phyloP scores from a whole-genome alignment of 2,888 invertebrate species.

The Myopa tessellatipennis region DNA sequence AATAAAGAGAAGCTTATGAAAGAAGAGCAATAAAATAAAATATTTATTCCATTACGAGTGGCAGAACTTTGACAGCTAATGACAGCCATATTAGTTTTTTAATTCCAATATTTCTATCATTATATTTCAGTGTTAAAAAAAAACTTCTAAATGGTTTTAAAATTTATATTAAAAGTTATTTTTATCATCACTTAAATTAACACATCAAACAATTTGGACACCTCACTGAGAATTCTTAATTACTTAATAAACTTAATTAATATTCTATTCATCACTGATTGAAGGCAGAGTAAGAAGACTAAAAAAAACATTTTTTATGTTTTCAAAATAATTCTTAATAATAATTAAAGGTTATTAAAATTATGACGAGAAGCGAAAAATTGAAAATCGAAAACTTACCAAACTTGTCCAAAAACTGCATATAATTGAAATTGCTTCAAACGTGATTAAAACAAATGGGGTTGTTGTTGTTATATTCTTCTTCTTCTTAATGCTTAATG shows the following conservation, averaged over 20 bases:
- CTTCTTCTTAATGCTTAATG: not conserved
- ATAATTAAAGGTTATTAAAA: slow-evolving; percentile 10
- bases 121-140: no score
- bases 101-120: no score
- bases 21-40: no score
- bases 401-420: slow-evolving; percentile 59
- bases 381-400: slow-evolving; percentile 48
- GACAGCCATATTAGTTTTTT: no score
- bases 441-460: slow-evolving; percentile 17
- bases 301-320: no score
- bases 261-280: no score
- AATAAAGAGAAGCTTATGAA: no score
- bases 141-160: no score
- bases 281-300: no score
- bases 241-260: not conserved
- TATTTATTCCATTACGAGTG: no score
- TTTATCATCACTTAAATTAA: not conserved
- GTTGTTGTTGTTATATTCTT: no score
- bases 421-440: slow-evolving; percentile 45
- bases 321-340: not conserved
- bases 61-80: no score
- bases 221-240: not conserved
- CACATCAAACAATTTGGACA: not conserved
- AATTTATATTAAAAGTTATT: not conserved
- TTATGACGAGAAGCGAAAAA: not conserved